Evolutionary conservation across 2,888 invertebrate species (phyloP), one percentile per base, ranked within the genome.

Genomic region (Eledona agricola): DNA sequence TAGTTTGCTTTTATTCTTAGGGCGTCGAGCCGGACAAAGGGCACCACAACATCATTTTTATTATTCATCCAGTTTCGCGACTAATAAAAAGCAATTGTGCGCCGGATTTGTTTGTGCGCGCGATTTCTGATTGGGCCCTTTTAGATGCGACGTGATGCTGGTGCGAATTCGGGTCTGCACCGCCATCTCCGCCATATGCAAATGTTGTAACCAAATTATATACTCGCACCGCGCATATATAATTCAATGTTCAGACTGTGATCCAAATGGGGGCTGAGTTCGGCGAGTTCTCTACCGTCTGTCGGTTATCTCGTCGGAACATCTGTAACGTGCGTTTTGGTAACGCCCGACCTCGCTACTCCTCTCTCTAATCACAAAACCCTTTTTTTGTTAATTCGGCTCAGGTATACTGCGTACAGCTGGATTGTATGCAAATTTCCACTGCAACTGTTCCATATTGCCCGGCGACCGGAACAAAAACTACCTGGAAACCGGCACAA

Each of bases 181-280:
- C n/a, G 63, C 66, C 66, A 65, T 70, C 70, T 70, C 73, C 73
- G 73, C 74, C 74, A 74, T 74, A 75, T 75, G 74, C 75, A 75
- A 75, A 75, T 75, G 72, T 70, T 64, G 70, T 72, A 73, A 74
- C 75, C 72, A 72, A 75, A 75, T 75, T 73, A 74, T 73, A 67
- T 72, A 71, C 71, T 72, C 73, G 69, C 70, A 73, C 65, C 66
- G 71, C 71, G 73, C 73, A 73, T 74, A 73, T 72, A 72, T 74
- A 73, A 73, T 74, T 72, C 69, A 63, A 55, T 25, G 20, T 32
- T 58, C 46, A 56, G 57, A 57, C 43, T 49, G 57, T 58, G 52
- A 57, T 35, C 40, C 23, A 45, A 23, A 43, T 26, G 20, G 22
- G 38, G 58, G 45, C n/a, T 31, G 40, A 26, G 35, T 42, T 22